These are phyloP conservation scores for Tetragonula clypearis DNA, from an alignment of 1,140 invertebrate genomes.

Conservation along the genomic window DNA sequence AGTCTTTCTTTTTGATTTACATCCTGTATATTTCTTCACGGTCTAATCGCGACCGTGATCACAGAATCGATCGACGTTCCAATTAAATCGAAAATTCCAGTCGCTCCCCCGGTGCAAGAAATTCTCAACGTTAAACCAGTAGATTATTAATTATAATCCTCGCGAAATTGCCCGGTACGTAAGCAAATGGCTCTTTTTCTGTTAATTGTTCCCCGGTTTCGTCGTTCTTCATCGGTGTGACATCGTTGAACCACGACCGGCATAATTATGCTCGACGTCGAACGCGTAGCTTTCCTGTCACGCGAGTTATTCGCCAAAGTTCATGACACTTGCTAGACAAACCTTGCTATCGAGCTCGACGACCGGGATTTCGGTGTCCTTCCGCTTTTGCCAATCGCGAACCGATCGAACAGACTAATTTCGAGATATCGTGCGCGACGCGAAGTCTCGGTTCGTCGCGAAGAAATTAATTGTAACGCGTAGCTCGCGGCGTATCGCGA, in stretches of 20 bases:
- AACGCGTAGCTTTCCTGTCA: neutral
- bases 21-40: too few species aligned
- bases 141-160: slow-evolving; percentile 12
- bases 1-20: too few species aligned
- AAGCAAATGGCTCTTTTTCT: neutral
- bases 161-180: neutral
- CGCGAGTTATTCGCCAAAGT: slow-evolving; percentile 24
- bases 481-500: slow-evolving; percentile 5
- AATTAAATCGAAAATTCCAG: neutral
- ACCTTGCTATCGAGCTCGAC: slow-evolving; percentile 50
- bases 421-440: slow-evolving; percentile 54
- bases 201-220: neutral
- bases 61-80: too few species aligned
- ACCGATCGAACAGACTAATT: slow-evolving; percentile 55
- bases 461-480: slow-evolving; percentile 61
- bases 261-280: slow-evolving; percentile 13
- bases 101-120: neutral
- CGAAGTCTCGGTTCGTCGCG: slow-evolving; percentile 11
- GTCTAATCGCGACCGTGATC: too few species aligned
- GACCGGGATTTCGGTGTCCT: neutral
- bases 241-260: too few species aligned
- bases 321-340: slow-evolving; percentile 56
- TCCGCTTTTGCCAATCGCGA: neutral
- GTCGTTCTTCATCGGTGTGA: neutral
- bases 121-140: neutral